Evolutionary conservation across 2,888 invertebrate genomes (phyloP).

Genomic region (Matsumyia berberina): DNA sequence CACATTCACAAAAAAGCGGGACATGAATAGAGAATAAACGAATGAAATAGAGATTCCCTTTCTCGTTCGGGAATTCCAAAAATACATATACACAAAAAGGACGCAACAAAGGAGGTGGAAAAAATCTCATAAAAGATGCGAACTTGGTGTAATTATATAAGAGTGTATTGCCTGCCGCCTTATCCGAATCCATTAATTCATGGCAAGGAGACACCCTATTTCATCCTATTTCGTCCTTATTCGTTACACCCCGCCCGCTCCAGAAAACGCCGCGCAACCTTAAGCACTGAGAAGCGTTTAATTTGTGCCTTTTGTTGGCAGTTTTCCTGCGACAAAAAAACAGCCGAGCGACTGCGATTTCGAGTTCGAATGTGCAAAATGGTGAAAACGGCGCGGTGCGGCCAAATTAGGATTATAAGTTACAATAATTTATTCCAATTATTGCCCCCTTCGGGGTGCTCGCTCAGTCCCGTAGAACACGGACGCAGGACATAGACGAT

Average conservation of each 20-base stretch:
- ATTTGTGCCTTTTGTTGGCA: slow-evolving; percentile 57
- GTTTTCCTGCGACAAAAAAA: slow-evolving; percentile 1
- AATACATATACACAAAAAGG: slow-evolving; percentile 15
- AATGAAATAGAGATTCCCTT: slow-evolving; percentile 1
- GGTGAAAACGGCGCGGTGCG: no score
- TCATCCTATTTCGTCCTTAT: no score
- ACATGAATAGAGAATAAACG: slow-evolving; percentile 16
- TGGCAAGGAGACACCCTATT: slow-evolving; percentile 12
- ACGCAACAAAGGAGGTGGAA: not conserved
- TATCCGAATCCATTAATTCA: slow-evolving; percentile 36
- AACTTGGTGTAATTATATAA: slow-evolving; percentile 61
- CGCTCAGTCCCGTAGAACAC: not conserved
- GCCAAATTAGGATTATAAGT: slow-evolving; percentile 67
- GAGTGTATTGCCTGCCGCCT: slow-evolving; percentile 12
- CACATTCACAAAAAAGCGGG: not conserved
- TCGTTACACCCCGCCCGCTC: not conserved
- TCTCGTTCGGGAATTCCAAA: slow-evolving; percentile 13
- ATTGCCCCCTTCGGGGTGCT: slow-evolving; percentile 40
- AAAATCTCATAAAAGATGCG: slow-evolving; percentile 42
- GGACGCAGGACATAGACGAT: slow-evolving; percentile 19
- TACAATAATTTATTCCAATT: slow-evolving; percentile 71
- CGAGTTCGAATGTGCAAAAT: slow-evolving; percentile 48
- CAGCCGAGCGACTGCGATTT: slow-evolving; percentile 24
- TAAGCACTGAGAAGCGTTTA: slow-evolving; percentile 49
- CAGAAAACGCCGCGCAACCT: slow-evolving; percentile 27